These are phyloP conservation scores for Alviniconcha marisindica DNA, from an alignment of 1,140 invertebrate genomes.

Conservation along the genomic window DNA sequence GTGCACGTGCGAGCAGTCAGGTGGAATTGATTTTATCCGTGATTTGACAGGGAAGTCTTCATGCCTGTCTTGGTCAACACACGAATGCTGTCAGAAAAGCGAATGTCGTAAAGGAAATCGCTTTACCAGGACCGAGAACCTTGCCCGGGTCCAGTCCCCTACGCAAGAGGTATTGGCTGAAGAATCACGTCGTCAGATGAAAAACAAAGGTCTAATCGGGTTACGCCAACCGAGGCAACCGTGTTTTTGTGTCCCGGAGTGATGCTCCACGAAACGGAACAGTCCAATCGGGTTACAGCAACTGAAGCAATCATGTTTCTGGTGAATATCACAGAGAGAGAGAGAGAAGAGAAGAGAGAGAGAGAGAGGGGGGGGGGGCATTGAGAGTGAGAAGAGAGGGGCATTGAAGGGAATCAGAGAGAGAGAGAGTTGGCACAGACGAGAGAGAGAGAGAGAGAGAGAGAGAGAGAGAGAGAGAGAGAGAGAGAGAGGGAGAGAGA, in stretches of 20 bases:
- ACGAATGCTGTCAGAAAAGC: conserved; percentile 31
- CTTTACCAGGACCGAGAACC: not conserved
- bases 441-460: no score
- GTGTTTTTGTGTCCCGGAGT: no score
- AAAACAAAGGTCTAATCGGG: conserved; percentile 22
- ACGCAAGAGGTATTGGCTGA: conserved; percentile 20
- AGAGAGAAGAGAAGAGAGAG: not conserved
- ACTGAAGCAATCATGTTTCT: conserved; percentile 19
- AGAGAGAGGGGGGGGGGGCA: not conserved
- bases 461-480: no score
- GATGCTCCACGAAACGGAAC: no score
- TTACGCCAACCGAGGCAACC: conserved; percentile 28
- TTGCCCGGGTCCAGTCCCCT: not conserved
- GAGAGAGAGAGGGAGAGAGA: no score
- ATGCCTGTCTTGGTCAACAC: conserved; percentile 28
- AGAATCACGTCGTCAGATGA: not conserved
- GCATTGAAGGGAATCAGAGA: no score
- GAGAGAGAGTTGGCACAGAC: no score
- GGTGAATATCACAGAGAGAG: not conserved
- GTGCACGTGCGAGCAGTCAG: not conserved
- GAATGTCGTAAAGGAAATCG: not conserved
- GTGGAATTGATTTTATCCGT: not conserved
- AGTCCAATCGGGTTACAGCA: conserved; percentile 14
- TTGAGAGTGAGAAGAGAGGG: no score
- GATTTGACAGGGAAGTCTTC: not conserved